Evolutionary conservation across 2,797 vertebrate species (phyloP).

Genomic region (Eupleurogrammus muticus): DNA sequence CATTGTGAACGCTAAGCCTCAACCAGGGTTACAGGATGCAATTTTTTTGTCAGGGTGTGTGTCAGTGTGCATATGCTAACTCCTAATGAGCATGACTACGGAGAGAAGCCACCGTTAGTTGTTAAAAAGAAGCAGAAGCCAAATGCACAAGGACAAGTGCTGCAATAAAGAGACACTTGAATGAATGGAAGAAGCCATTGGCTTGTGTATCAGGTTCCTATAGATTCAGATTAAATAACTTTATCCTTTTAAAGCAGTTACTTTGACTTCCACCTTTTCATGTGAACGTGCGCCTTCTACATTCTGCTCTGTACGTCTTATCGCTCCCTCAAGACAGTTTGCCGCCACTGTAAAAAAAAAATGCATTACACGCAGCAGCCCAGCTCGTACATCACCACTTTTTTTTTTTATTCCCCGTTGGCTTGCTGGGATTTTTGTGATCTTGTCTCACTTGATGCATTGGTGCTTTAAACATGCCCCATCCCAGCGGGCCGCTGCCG

Average conservation of each 20-base stretch:
- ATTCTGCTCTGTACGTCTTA: too few relatives aligned
- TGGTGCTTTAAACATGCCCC: conserved; percentile 45
- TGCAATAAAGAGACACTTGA: conserved; percentile 28
- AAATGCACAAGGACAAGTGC: conserved; percentile 21
- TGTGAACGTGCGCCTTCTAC: too few relatives aligned
- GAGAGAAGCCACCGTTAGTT: conserved; percentile 22
- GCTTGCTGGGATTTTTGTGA: conserved; percentile 27
- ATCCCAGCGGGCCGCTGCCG: conserved; percentile 32
- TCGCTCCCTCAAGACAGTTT: too few relatives aligned
- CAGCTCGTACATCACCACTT: conserved; percentile 36
- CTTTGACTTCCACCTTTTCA: too few relatives aligned
- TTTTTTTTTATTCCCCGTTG: conserved; percentile 39
- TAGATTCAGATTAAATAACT: too few relatives aligned
- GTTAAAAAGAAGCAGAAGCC: conserved; percentile 16
- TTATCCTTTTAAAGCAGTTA: too few relatives aligned
- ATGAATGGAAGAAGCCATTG: conserved; percentile 6
- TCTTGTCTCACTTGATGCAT: conserved; percentile 60
- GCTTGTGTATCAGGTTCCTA: too few relatives aligned
- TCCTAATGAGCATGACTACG: conserved; percentile 46
- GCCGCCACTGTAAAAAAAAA: too few relatives aligned
- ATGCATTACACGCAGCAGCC: too few relatives aligned
- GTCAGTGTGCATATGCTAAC: conserved; percentile 26
- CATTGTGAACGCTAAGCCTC: conserved; percentile 64
- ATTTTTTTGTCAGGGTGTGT: conserved; percentile 13
- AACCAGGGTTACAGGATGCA: conserved; percentile 15